phyloP scores from a whole-genome alignment of 2,888 invertebrate species.

The Chalcosyrphus nemorum region DNA sequence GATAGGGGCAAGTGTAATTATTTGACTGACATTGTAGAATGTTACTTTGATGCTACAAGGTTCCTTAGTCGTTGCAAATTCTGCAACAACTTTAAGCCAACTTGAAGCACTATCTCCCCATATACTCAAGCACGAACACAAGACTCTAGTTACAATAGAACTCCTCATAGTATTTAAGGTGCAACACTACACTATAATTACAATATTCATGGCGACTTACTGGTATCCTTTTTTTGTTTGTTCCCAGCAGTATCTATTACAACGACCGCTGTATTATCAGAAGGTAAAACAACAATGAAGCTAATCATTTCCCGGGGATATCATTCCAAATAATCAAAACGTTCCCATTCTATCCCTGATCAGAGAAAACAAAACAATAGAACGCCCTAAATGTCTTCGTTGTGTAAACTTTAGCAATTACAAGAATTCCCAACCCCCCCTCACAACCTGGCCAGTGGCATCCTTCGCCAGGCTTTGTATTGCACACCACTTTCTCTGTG shows the following conservation, averaged over 20 bases:
- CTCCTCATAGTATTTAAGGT: not conserved
- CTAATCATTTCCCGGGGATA: slow-evolving; percentile 55
- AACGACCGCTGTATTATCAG: slow-evolving; percentile 11
- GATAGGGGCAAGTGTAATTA: too few species aligned
- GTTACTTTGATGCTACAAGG: too few species aligned
- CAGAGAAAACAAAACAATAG: slow-evolving; percentile 35
- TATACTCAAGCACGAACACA: too few species aligned
- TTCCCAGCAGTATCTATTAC: too few species aligned
- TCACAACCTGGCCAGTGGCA: not conserved
- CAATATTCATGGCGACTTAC: not conserved
- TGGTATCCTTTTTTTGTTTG: not conserved
- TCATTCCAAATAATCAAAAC: slow-evolving; percentile 38
- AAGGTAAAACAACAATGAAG: slow-evolving; percentile 23
- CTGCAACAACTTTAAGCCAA: too few species aligned
- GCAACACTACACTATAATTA: not conserved
- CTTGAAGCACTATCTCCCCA: too few species aligned
- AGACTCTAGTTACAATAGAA: not conserved
- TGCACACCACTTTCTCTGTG: slow-evolving; percentile 36
- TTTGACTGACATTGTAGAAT: too few species aligned
- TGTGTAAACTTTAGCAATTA: slow-evolving; percentile 69
- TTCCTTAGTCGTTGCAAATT: too few species aligned
- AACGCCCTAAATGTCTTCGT: slow-evolving; percentile 53
- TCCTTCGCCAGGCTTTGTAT: not conserved
- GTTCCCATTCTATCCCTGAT: slow-evolving; percentile 25
- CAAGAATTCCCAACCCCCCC: slow-evolving; percentile 25